Evolutionary conservation across 35 echinoderm and acorn worm species (phyloP).

Genomic region (Ophiothrix spiculata): DNA sequence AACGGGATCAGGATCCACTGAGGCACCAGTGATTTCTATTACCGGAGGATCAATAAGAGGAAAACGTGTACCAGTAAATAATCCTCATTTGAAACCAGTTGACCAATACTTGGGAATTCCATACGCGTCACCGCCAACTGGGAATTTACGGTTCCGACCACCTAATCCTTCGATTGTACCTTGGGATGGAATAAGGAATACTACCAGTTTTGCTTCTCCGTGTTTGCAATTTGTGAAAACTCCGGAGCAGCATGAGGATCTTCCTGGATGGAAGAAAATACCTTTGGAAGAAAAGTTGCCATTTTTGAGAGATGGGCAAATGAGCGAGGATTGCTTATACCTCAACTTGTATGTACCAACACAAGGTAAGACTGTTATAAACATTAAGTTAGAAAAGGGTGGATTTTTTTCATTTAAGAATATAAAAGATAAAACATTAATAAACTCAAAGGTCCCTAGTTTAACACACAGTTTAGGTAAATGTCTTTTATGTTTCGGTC

Average conservation of each 20-base stretch:
- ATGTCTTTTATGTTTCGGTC: too few species aligned
- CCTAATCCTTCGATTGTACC: conserved; percentile 36
- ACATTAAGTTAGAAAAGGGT: too few species aligned
- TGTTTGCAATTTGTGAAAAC: conserved; percentile 62
- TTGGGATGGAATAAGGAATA: conserved; percentile 51
- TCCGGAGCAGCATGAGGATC: neutral
- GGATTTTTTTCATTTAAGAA: too few species aligned
- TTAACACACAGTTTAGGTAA: too few species aligned
- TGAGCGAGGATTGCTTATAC: conserved; percentile 87
- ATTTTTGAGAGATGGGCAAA: conserved; percentile 42
- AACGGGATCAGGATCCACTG: neutral
- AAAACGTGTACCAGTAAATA: conserved; percentile 33
- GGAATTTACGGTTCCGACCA: conserved; percentile 58
- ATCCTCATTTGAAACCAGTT: conserved; percentile 52
- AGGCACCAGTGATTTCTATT: conserved; percentile 38
- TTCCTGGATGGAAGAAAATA: conserved; percentile 47
- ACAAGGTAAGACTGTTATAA: conserved; percentile 69
- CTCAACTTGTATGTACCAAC: conserved; percentile 75
- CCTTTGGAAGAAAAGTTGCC: conserved; percentile 36
- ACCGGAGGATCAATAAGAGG: conserved; percentile 42
- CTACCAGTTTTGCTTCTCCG: conserved; percentile 58
- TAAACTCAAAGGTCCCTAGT: too few species aligned
- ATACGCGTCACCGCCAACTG: conserved; percentile 61
- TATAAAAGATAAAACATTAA: too few species aligned
- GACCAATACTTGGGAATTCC: conserved; percentile 84